Evolutionary conservation across 2,797 vertebrate genomes (phyloP).

Genomic region (Tragopan temminckii): DNA sequence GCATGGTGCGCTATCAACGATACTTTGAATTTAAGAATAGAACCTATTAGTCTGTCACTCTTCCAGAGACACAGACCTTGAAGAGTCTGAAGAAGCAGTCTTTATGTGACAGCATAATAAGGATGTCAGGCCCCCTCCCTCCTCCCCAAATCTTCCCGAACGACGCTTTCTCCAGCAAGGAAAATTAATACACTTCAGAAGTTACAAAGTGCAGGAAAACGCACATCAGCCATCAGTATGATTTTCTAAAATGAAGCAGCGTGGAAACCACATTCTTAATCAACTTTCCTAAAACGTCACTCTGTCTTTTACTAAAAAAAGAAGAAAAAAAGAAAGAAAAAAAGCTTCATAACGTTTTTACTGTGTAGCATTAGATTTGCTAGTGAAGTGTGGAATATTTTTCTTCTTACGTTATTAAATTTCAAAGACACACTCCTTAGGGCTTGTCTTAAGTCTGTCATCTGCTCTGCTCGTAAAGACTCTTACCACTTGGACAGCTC

Average conservation of each 20-base stretch:
- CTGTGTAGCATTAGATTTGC: constrained; percentile 31
- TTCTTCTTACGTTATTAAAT: constrained; percentile 68
- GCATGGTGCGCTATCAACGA: constrained; percentile 69
- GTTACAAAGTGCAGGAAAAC: constrained; percentile 58
- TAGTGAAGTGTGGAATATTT: constrained; percentile 35
- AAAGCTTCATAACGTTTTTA: not conserved
- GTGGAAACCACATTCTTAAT: constrained; percentile 68
- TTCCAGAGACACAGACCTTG: constrained; percentile 77
- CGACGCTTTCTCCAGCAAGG: constrained; percentile 63
- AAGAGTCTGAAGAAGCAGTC: constrained; percentile 72
- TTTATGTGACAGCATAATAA: constrained; percentile 80
- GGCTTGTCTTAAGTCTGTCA: constrained; percentile 66
- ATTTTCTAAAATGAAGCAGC: constrained; percentile 64
- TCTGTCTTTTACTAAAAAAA: not conserved
- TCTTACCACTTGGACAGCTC: constrained; percentile 46
- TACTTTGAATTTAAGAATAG: constrained; percentile 80
- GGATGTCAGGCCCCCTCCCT: constrained; percentile 68
- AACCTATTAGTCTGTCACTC: constrained; percentile 80
- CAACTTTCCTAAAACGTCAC: constrained; percentile 35
- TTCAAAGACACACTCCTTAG: constrained; percentile 51
- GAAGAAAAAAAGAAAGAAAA: not conserved
- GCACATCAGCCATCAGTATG: constrained; percentile 50
- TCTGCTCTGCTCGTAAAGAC: constrained; percentile 36
- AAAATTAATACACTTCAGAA: constrained; percentile 78
- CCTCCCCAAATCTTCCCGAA: constrained; percentile 56